Base-by-base conservation (phyloP, 2,888 invertebrate species). In the Amblyjoppa proteus region DNA sequence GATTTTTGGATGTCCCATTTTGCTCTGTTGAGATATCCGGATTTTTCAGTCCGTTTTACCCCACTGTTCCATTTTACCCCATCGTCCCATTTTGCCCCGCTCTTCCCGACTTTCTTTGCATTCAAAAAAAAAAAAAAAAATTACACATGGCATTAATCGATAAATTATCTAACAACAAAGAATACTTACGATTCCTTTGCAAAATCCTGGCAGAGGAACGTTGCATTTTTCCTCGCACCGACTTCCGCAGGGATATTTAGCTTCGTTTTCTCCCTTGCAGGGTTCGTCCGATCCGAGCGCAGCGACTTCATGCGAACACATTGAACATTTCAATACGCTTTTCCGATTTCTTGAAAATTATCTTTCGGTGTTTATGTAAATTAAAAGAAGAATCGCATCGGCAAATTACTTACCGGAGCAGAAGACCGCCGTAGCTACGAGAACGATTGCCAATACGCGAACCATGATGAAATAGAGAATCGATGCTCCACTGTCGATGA, bases 141-240 rank as follows among this genome's bases (percentile, higher is more conserved):
- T 20, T 20, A 20, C n/a, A 56, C 58, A 28, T 20, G 25, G 3
- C 3, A 28, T 56, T 56, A 25, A 20, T 4, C 2, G 5, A 69
- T 2, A 13, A 3, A 28, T 69, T 28, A 4, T 49, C 13, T 13
- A 41, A 9, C 3, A 25, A 69, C 20, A 45, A 45, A 45, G 9
- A 74, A 64, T 61, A 75, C 75, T 75, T 31, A 75, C 64, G 31
- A 45, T 49, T 16, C 64, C 64, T 75, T 9, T 28, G 49, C 81
- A 81, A 34, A 20, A 4, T 7, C 31, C 56, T 13, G 76, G 77
- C 16, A 64, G 53, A 28, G 56, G 38, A 16, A 34, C 31, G 28
- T 53, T 25, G 51, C 77, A 78, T 38, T 28, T 71, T 38, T 53
- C 51, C 34, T 83, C 76, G 64, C 77, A 83, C n/a, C 56, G 4